Conservation (phyloP, 92 coral and sea anemone species). For the Muricea muricata region DNA sequence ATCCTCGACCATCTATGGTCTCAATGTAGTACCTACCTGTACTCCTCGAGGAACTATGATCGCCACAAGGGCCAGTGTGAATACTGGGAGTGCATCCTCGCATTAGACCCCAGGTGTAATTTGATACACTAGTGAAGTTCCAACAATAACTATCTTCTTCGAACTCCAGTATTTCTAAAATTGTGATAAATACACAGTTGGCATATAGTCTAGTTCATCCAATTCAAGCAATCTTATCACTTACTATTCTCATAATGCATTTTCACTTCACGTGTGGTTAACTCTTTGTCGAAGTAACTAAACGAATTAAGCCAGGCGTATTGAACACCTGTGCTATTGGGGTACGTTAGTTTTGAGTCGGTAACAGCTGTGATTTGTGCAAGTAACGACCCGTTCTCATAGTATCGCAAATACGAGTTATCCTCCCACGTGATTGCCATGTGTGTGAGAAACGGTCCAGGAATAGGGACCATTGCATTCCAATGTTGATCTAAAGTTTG, state of each 20-base stretch:
- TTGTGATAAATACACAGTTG: neutral
- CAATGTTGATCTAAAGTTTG: slow-evolving; percentile 28
- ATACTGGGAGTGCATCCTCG: slow-evolving; percentile 1
- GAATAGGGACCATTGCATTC: neutral
- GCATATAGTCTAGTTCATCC: neutral
- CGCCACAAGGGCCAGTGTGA: slow-evolving; percentile 28
- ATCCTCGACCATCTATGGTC: no score
- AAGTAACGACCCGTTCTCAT: slow-evolving; percentile 17
- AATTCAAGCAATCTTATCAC: neutral
- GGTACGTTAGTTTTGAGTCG: neutral
- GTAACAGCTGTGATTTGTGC: neutral
- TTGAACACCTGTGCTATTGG: neutral
- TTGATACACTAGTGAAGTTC: neutral
- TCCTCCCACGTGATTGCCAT: slow-evolving; percentile 34
- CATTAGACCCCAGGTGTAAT: neutral
- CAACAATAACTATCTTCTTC: slow-evolving; percentile 15
- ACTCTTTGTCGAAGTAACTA: neutral
- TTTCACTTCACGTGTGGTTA: neutral
- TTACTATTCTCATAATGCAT: neutral
- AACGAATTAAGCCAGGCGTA: neutral
- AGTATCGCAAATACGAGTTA: slow-evolving; percentile 30
- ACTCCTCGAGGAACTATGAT: slow-evolving; percentile 10
- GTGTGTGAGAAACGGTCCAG: slow-evolving; percentile 21
- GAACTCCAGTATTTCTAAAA: slow-evolving; percentile 9
- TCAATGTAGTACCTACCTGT: neutral